phyloP scores from a whole-genome alignment of 2,113 vertebrate genomes.

The Cettia cetti region DNA sequence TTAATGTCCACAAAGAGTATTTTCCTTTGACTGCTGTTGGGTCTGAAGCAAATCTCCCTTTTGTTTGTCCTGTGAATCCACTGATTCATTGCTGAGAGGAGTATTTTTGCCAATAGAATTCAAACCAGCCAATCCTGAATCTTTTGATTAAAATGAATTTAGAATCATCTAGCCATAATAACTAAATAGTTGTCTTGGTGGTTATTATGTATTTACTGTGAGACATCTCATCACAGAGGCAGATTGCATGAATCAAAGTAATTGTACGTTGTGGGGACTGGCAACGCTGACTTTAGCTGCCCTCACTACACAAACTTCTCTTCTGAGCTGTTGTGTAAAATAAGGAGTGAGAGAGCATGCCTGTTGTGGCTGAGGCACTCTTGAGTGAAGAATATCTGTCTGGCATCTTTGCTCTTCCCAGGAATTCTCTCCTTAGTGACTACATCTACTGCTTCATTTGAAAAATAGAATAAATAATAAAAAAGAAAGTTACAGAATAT shows the following conservation, averaged over 20 bases:
- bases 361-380: neutral
- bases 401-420: neutral
- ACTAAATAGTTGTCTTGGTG: conserved; percentile 13
- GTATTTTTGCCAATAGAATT: neutral
- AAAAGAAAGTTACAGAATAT: neutral
- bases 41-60: neutral
- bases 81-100: neutral
- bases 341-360: neutral
- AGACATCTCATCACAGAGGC: neutral
- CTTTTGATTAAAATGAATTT: conserved; percentile 20
- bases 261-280: neutral
- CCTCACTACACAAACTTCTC: neutral
- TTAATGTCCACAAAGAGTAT: neutral
- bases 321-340: neutral
- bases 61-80: neutral
- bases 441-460: neutral
- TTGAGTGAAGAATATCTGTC: neutral
- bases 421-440: neutral
- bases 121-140: neutral
- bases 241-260: neutral
- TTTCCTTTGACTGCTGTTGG: neutral
- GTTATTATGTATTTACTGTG: neutral
- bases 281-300: neutral
- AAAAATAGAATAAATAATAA: neutral
- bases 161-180: neutral